phyloP scores from a whole-genome alignment of 2,888 invertebrate species.

The Rhamphomyia laevipes region DNA sequence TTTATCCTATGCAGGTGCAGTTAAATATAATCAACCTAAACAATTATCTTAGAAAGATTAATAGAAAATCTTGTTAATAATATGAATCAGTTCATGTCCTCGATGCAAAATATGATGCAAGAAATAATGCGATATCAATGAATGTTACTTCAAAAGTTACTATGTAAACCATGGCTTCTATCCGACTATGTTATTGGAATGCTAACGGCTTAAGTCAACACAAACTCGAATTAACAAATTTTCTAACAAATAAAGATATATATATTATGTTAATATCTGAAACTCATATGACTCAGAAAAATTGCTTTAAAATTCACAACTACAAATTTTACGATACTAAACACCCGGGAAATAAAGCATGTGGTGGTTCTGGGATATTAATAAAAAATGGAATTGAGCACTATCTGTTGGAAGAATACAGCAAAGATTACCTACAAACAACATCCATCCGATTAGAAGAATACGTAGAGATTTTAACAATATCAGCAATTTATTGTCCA shows the following conservation, averaged over 20 bases:
- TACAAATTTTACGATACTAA: not conserved
- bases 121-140: no score
- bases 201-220: conserved; percentile 5
- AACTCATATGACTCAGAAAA: not conserved
- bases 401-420: not conserved
- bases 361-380: conserved; percentile 1
- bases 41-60: no score
- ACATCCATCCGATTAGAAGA: not conserved
- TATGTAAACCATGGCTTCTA: no score
- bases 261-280: not conserved
- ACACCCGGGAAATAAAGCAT: not conserved
- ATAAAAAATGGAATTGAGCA: conserved; percentile 1
- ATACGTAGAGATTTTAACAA: not conserved
- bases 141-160: no score
- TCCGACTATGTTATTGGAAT: not conserved
- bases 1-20: no score
- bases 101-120: no score
- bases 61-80: no score
- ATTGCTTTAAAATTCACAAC: not conserved
- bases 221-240: not conserved
- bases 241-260: not conserved
- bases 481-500: conserved; percentile 1
- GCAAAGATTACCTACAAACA: not conserved
- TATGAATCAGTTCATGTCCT: no score
- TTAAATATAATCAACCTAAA: no score